Percentiles rank a stretch among this genome's conserved stretches.
phyloP scores from a whole-genome alignment of 2,113 vertebrate genomes.

The Arenaria interpres region DNA sequence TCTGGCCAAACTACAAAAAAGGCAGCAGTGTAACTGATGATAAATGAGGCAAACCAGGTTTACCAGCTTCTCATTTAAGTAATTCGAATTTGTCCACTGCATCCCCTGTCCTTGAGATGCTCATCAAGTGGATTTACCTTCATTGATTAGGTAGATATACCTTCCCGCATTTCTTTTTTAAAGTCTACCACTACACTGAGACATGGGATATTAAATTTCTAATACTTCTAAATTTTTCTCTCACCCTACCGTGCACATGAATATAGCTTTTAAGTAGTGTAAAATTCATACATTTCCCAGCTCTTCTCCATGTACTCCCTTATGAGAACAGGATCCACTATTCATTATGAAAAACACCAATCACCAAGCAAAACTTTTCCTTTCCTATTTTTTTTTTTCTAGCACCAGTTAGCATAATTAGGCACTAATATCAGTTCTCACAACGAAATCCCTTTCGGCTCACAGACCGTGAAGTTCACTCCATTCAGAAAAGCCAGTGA shows the following conservation, averaged over 20 bases:
- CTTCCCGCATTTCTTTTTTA: fast-evolving
- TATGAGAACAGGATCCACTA: background rate
- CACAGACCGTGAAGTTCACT: background rate
- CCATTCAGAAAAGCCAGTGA: background rate
- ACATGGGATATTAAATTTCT: background rate
- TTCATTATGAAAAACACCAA: background rate
- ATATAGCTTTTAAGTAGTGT: background rate
- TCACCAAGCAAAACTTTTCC: background rate
- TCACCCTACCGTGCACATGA: background rate
- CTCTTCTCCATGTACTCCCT: background rate
- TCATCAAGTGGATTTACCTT: background rate
- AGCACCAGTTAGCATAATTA: background rate
- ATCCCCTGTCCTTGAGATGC: background rate
- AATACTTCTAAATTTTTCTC: background rate
- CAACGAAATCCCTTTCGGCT: background rate
- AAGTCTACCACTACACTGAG: background rate
- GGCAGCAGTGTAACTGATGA: background rate
- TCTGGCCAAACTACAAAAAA: background rate
- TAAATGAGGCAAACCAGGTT: background rate
- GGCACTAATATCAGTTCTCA: background rate
- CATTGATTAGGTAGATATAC: background rate
- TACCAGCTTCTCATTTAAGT: background rate
- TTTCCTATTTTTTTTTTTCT: background rate
- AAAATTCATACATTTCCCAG: background rate
- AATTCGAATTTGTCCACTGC: background rate